These are phyloP conservation scores for Arion vulgaris DNA, from an alignment of 1,140 invertebrate genomes.

Conservation along the genomic window DNA sequence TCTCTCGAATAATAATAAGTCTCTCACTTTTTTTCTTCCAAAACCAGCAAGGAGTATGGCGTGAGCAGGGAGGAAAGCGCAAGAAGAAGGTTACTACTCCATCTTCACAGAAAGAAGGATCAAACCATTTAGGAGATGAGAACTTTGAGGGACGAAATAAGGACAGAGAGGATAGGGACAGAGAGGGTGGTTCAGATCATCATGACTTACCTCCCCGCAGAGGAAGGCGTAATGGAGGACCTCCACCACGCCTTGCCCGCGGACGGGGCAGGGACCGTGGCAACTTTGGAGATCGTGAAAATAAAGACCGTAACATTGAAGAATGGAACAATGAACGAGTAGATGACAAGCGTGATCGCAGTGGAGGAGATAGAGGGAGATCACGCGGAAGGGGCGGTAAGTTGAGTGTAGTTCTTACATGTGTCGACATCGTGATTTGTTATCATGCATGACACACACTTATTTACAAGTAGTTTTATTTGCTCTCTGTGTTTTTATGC, in stretches of 20 bases:
- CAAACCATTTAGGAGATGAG: constrained; percentile 18
- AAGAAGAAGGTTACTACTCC: constrained; percentile 11
- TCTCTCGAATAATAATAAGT: too few species aligned
- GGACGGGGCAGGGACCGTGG: constrained; percentile 58
- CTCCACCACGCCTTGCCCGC: constrained; percentile 55
- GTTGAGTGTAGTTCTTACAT: not conserved
- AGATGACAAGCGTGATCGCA: constrained; percentile 44
- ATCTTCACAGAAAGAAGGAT: constrained; percentile 15
- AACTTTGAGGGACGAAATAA: constrained; percentile 54
- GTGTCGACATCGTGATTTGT: not conserved
- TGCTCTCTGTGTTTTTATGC: not conserved
- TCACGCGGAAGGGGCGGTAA: constrained; percentile 73
- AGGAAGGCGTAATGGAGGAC: constrained; percentile 56
- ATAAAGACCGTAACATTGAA: constrained; percentile 39
- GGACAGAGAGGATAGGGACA: constrained; percentile 44
- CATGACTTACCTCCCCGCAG: constrained; percentile 35
- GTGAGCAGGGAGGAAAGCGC: constrained; percentile 34
- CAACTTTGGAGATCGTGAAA: constrained; percentile 55
- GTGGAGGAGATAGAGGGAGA: constrained; percentile 72
- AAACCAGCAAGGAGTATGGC: constrained; percentile 32
- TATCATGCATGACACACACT: not conserved
- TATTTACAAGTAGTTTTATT: not conserved
- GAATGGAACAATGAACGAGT: constrained; percentile 41
- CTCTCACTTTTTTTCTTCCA: not conserved
- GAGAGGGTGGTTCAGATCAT: constrained; percentile 17